Base-by-base conservation (phyloP, 2,888 invertebrate species). In the Idaea aversata region DNA sequence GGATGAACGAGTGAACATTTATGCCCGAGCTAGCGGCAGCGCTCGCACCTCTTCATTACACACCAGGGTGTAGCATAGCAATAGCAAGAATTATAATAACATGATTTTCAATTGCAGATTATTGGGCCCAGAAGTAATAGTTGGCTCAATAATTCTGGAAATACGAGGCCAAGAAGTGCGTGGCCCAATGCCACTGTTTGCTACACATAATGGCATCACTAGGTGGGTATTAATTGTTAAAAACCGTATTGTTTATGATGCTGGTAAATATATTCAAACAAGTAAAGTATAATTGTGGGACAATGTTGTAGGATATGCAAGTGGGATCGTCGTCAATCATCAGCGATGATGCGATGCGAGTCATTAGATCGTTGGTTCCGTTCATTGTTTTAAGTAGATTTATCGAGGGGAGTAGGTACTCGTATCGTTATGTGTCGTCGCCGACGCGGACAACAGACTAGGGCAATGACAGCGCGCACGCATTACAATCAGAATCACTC, bases 391-490 rank as follows among this genome's bases (percentile, higher is more conserved):
- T 77, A 83, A 81, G 82, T 80, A 78, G 73, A 47, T 47, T 47
- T 47, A 47, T 47, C 77, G 77, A 81, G 84, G 82, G 84, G 82
- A 75, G 25, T 59, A 35, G 66, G 64, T 62, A 67, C 61, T 62
- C 59, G 65, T 64, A 35, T 15, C 34, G 25, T 34, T 15, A 34
- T 58, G 61, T 57, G 64, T 47, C 61, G 59, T 5, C 67, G 68
- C 63, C 67, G 38, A n/a, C 67, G 67, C 69, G 65, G 63, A 69
- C 68, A 65, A 69, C 62, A 62, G 66, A 75, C 75, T 81, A 75
- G 87, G 85, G 86, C 86, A 88, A 89, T 88, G 87, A 87, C 88
- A 87, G 86, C 80, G 86, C 83, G 84, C 78, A 81, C 85, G 86
- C 87, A 87, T 83, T 83, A 73, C 82, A 81, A 87, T 88, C 83